Conservation (phyloP, 2,888 invertebrate genomes). For the Eretmocerus hayati region DNA sequence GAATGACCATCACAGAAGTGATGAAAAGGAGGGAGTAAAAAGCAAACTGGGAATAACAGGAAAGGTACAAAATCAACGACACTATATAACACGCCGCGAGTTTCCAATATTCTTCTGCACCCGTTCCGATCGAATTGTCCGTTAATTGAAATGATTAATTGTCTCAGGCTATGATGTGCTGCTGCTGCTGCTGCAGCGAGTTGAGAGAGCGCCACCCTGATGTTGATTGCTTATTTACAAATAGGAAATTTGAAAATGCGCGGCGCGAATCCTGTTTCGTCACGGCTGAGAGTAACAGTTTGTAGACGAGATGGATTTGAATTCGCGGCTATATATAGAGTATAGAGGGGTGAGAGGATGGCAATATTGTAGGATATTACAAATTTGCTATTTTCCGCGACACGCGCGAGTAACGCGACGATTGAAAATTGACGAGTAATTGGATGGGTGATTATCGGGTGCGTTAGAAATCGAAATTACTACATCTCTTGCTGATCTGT, state of each 20-base stretch:
- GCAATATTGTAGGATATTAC: slow-evolving; percentile 48
- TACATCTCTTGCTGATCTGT: slow-evolving; percentile 23
- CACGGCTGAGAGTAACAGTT: too few species aligned
- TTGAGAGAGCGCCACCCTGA: too few species aligned
- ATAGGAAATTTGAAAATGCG: slow-evolving; percentile 48
- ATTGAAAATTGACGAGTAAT: slow-evolving; percentile 48
- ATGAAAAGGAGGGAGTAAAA: slow-evolving; percentile 1
- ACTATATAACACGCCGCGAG: slow-evolving; percentile 23
- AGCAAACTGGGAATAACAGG: too few species aligned
- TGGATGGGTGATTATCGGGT: slow-evolving; percentile 43
- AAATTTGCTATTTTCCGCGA: slow-evolving; percentile 46
- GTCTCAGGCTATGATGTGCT: slow-evolving; percentile 34
- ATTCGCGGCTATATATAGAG: too few species aligned
- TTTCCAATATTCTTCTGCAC: slow-evolving; percentile 42
- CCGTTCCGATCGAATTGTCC: slow-evolving; percentile 43
- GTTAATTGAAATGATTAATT: slow-evolving; percentile 48
- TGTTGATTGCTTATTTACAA: slow-evolving; percentile 49
- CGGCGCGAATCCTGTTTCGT: slow-evolving; percentile 18
- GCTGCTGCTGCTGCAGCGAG: slow-evolving; percentile 26
- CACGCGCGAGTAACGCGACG: slow-evolving; percentile 11
- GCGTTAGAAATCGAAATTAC: slow-evolving; percentile 41
- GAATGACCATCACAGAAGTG: not conserved
- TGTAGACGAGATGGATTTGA: too few species aligned
- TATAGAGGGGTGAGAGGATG: too few species aligned
- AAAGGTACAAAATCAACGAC: too few species aligned